Conservation (phyloP, 1,140 invertebrate genomes). For the Manduca sexta region DNA sequence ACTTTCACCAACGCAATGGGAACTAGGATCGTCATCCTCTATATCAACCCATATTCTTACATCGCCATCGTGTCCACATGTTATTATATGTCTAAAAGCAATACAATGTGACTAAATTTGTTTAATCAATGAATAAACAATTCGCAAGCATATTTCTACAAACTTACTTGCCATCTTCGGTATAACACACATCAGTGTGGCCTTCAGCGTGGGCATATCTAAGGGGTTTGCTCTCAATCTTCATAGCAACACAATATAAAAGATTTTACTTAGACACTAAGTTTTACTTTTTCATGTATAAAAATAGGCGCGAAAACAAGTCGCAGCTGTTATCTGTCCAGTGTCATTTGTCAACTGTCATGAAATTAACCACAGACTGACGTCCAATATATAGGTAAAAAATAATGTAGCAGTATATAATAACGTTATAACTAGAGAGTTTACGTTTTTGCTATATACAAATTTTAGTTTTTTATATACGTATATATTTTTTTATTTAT, state of each 20-base stretch:
- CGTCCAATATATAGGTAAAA: no score
- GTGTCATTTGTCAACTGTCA: no score
- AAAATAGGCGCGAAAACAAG: slow-evolving; percentile 10
- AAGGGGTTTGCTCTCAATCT: slow-evolving; percentile 77
- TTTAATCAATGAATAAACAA: no score
- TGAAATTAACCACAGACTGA: no score
- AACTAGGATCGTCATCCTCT: slow-evolving; percentile 90
- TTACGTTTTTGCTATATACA: no score
- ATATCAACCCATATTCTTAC: slow-evolving; percentile 90
- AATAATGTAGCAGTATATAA: no score
- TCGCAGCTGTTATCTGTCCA: not conserved
- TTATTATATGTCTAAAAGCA: slow-evolving; percentile 82
- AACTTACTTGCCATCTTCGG: slow-evolving; percentile 85
- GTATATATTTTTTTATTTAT: no score
- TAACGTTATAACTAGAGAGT: no score
- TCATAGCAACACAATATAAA: slow-evolving; percentile 60
- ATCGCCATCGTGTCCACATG: slow-evolving; percentile 93
- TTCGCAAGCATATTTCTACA: no score
- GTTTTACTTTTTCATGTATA: not conserved
- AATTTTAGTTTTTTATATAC: no score
- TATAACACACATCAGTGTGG: slow-evolving; percentile 90
- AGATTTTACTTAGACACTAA: no score
- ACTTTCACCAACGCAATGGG: slow-evolving; percentile 89
- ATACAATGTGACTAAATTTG: not conserved
- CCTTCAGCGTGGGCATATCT: slow-evolving; percentile 93